phyloP scores from a whole-genome alignment of 37 sponge, comb jelly and placozoan genomes.

The Hormiphora californensis region DNA sequence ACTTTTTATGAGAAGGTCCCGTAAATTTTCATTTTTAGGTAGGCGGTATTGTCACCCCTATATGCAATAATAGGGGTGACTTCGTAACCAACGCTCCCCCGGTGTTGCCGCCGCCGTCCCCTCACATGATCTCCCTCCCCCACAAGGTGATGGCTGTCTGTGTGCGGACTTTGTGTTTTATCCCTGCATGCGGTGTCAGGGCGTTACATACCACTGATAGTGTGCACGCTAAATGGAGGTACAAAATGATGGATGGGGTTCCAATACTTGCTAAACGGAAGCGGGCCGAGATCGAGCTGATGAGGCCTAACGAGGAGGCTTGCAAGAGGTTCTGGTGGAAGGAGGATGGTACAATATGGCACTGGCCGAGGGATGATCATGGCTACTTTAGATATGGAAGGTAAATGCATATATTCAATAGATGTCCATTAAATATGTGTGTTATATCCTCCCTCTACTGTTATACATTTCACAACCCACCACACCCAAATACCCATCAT shows the following conservation, averaged over 20 bases:
- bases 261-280: not conserved
- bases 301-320: conserved; percentile 18
- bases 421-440: not conserved
- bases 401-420: not conserved
- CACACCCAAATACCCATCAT: no score
- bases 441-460: no score
- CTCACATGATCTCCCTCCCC: no score
- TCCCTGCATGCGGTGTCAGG: not conserved
- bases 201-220: not conserved
- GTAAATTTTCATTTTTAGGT: no score
- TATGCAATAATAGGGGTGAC: no score
- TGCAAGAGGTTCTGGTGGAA: conserved; percentile 54
- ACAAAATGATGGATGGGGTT: conserved; percentile 51
- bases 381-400: conserved; percentile 45
- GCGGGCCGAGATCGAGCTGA: conserved; percentile 25
- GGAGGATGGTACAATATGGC: conserved; percentile 45
- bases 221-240: conserved; percentile 1
- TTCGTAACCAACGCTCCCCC: no score
- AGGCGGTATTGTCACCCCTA: no score
- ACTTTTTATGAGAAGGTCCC: no score
- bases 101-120: no score
- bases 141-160: no score
- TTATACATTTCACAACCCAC: no score
- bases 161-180: no score
- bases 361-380: conserved; percentile 40